These are phyloP conservation scores for Lepisosteus osseus DNA, from an alignment of 2,113 vertebrate genomes.

Conservation along the genomic window DNA sequence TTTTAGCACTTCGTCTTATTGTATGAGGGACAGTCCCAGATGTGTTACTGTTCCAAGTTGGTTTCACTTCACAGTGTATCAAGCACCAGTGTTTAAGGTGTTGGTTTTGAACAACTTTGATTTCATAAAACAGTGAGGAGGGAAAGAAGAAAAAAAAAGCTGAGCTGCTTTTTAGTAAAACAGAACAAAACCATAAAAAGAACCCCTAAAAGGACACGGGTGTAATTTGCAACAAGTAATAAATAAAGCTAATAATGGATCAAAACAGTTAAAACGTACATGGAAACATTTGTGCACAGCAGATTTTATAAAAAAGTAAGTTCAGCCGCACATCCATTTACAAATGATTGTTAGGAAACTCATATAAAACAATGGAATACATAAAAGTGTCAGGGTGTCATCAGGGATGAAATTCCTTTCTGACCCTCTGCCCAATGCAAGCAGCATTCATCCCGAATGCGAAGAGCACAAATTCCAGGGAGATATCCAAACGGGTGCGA, in stretches of 20 bases:
- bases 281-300: conserved; percentile 91
- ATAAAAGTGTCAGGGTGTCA: conserved; percentile 93
- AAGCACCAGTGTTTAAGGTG: conserved; percentile 95
- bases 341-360: conserved; percentile 87
- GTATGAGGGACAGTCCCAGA: conserved; percentile 65
- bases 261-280: conserved; percentile 82
- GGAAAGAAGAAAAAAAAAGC: conserved; percentile 48
- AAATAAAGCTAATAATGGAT: conserved; percentile 88
- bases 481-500: conserved; percentile 19
- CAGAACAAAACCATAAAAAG: conserved; percentile 68
- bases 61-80: conserved; percentile 93
- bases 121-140: conserved; percentile 70
- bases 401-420: conserved; percentile 74
- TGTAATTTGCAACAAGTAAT: conserved; percentile 86
- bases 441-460: conserved; percentile 58
- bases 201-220: conserved; percentile 68
- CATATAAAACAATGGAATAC: conserved; percentile 98
- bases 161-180: conserved; percentile 49
- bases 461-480: background rate
- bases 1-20: conserved; percentile 46
- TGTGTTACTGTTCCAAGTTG: conserved; percentile 68
- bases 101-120: conserved; percentile 72
- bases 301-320: conserved; percentile 81
- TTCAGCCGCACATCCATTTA: conserved; percentile 97
- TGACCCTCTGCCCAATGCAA: conserved; percentile 70